Percentiles rank a stretch among this genome's conserved stretches.
Evolutionary conservation across 2,113 vertebrate species (phyloP).

Genomic region (Narcine bancroftii): DNA sequence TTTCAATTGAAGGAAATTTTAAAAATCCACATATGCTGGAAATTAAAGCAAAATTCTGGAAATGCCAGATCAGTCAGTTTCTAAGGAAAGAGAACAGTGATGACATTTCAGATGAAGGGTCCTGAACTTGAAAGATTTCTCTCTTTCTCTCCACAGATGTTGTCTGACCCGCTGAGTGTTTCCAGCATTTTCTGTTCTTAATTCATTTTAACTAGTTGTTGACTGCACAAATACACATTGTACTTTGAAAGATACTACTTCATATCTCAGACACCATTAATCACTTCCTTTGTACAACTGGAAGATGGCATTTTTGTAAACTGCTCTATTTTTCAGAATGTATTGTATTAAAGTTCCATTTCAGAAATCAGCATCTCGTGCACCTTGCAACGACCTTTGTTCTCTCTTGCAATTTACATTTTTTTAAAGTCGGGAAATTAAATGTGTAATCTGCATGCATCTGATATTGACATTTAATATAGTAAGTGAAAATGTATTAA

Average conservation of each 20-base stretch:
- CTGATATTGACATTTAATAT: not conserved
- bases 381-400: not conserved
- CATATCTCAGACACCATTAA: not conserved
- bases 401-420: not conserved
- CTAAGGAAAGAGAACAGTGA: too few relatives aligned
- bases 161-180: too few relatives aligned
- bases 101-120: too few relatives aligned
- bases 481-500: not conserved
- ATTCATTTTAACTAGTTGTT: not conserved
- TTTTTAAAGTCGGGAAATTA: conserved; percentile 6
- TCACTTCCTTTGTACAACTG: not conserved
- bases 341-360: not conserved
- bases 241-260: not conserved
- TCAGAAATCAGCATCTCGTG: not conserved
- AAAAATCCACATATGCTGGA: too few relatives aligned
- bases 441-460: not conserved
- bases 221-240: not conserved
- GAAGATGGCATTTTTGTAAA: not conserved
- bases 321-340: not conserved
- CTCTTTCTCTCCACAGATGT: too few relatives aligned
- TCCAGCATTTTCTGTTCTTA: too few relatives aligned
- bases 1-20: not conserved
- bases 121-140: too few relatives aligned
- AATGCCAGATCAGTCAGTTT: too few relatives aligned
- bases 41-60: too few relatives aligned